Percentiles rank a stretch among this genome's conserved stretches.
These are phyloP conservation scores for Lysiphlebus fabarum DNA, from an alignment of 1,140 invertebrate species.

Conservation along the genomic window DNA sequence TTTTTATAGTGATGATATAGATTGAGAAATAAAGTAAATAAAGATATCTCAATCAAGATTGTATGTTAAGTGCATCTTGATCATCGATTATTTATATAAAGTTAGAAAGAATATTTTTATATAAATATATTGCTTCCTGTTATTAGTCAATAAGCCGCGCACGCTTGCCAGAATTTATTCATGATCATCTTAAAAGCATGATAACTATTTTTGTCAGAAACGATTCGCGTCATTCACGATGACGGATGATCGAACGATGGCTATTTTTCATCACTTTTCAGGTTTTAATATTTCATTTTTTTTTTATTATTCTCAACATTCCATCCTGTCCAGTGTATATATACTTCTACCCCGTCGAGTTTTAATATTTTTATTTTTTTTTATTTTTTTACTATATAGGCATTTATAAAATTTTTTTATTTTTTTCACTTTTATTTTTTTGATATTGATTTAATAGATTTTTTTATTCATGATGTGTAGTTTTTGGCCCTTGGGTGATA, in stretches of 20 bases:
- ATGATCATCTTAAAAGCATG: slow-evolving; percentile 6
- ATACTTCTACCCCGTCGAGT: too few species aligned
- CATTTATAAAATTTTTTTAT: background rate
- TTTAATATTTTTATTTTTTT: too few species aligned
- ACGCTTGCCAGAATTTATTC: slow-evolving; percentile 38
- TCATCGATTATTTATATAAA: slow-evolving; percentile 39
- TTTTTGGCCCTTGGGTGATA: too few species aligned
- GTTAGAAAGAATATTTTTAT: slow-evolving; percentile 25
- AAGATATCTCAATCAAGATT: slow-evolving; percentile 31
- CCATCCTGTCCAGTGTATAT: too few species aligned
- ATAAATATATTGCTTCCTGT: slow-evolving; percentile 48
- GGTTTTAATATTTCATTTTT: too few species aligned
- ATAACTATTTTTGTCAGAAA: slow-evolving; percentile 21
- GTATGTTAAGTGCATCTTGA: slow-evolving; percentile 35
- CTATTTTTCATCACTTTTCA: slow-evolving; percentile 10
- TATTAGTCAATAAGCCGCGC: slow-evolving; percentile 39
- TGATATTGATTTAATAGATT: background rate
- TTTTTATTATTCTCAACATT: too few species aligned
- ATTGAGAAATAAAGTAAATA: slow-evolving; percentile 3
- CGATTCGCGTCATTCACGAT: slow-evolving; percentile 3
- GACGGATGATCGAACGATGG: slow-evolving; percentile 8
- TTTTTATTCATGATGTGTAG: too few species aligned
- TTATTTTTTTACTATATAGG: too few species aligned
- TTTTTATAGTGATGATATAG: background rate
- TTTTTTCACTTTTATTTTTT: background rate